Evolutionary conservation across 2,797 vertebrate genomes (phyloP).

Genomic region (Scarus forsteni): DNA sequence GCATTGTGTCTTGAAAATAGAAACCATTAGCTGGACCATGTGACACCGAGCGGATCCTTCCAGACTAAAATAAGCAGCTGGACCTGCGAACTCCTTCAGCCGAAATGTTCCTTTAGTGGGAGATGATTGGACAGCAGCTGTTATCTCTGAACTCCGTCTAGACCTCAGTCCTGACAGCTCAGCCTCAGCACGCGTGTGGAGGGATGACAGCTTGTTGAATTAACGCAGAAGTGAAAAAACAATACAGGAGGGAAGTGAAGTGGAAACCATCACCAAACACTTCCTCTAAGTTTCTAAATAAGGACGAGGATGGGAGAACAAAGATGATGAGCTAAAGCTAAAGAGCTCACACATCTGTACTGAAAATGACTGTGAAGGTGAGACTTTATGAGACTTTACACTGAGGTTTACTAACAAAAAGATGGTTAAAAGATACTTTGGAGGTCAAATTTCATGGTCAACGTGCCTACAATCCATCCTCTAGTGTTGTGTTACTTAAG

Average conservation of each 20-base stretch:
- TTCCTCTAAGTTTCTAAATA: constrained; percentile 21
- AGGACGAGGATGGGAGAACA: background rate
- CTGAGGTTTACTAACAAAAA: too few species aligned
- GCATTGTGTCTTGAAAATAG: constrained; percentile 84
- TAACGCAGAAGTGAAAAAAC: constrained; percentile 34
- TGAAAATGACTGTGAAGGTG: too few species aligned
- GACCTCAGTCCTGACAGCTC: constrained; percentile 24
- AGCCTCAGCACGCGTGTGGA: constrained; percentile 21
- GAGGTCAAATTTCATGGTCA: too few species aligned
- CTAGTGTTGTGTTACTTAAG: too few species aligned
- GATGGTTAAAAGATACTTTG: too few species aligned
- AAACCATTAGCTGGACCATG: constrained; percentile 80
- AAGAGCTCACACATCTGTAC: too few species aligned
- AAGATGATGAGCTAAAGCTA: too few species aligned
- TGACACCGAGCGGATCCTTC: constrained; percentile 71
- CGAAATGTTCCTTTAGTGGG: constrained; percentile 30
- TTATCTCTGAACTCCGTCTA: constrained; percentile 18
- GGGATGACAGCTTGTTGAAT: constrained; percentile 31
- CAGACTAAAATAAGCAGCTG: constrained; percentile 78
- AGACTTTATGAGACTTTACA: too few species aligned
- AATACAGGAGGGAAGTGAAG: constrained; percentile 28
- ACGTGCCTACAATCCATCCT: too few species aligned
- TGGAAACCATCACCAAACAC: constrained; percentile 26
- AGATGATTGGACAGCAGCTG: constrained; percentile 35
- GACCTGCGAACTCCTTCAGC: constrained; percentile 49